Evolutionary conservation across 2,888 invertebrate species (phyloP), one percentile per base, ranked within the genome.

Genomic region (Eudemis profundana): DNA sequence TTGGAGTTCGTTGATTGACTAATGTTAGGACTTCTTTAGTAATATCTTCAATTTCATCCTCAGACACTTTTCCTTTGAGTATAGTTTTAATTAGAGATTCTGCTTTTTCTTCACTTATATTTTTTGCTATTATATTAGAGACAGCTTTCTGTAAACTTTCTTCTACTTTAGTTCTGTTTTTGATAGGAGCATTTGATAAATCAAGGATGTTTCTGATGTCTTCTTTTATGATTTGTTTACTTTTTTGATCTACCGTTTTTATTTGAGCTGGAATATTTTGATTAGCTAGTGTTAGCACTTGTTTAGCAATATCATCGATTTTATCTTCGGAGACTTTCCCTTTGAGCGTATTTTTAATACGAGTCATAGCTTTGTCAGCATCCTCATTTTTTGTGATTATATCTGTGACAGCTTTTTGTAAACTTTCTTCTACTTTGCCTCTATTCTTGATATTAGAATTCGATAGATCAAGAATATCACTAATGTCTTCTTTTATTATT

Each of bases 41-140:
- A 59, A 75, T 68, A 23, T 68, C 59, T 15, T 67, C 67, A n/a
- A 68, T 68, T 53, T 70, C 67, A 3, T 71, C 69, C 19, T 15
- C 8, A 0, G 53, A n/a, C 0, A 53, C 53, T 23, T 53, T 53
- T 19, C 53, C 53, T 15, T 53, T 36, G 5, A 78, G 65, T 15
- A 72, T 61, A 54, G 59, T 68, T 14, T 68, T 38, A 29, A 75
- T 23, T 3, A 67, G 64, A 15, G 68, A 46, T 57, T 61, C 70
- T 1, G 66, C 66, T 19, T 51, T 53, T 1, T 66, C 33, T 23
- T 67, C 27, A 47, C 54, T 42, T 42, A 57, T 59, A 3, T 69
- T 70, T n/a, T 68, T 61, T 42, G 74, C 40, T 5, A 71, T 53
- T 69, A 75, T 69, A 63, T 76, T 71, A 33, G 63, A 33, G 36